Evolutionary conservation across 2,797 vertebrate species (phyloP), one percentile per base, ranked within the genome.

Genomic region (Octomys mimax): DNA sequence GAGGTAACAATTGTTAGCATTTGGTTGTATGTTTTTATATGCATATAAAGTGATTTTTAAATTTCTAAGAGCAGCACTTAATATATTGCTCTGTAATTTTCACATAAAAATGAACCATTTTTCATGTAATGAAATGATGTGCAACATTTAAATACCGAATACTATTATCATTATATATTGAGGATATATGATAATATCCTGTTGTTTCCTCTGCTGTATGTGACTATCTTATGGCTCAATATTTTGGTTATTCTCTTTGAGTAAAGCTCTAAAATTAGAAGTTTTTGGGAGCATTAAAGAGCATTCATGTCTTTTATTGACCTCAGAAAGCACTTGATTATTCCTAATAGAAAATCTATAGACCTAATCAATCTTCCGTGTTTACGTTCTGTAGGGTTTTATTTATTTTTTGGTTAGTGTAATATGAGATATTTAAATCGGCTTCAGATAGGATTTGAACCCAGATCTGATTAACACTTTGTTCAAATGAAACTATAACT

Each of bases 21-120:
- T 94, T 94, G 68, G n/a, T 31, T 83, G 6, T 87, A 28, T 70
- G 75, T 94, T 88, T 93, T 79, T 94, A 83, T 71, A 59, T 26
- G 2, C 42, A 28, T 71, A 33, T 73, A 42, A 36, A 39, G 18
- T n/a, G n/a, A 36, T 22, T 70, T 36, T 71, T 36, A 71, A 71
- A 71, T 71, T 36, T 39, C n/a, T 71, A 73, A 39, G 42, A 42
- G 22, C 39, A 26, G 39, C 71, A 73, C 39, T 73, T 24, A 42
- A 26, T 89, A 33, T 89, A 26, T 94, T 66, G 75, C 42, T 79
- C 91, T 61, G 16, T 86, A 70, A 71, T 77, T 95, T 89, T 95
- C 22, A 46, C 4, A n/a, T 19, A 71, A 87, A 91, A 57, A 49
- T 70, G 46, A 79, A 57, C 31, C 54, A 94, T 5, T 62, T 87